Conservation (phyloP, 2,888 invertebrate species). For the Ormia ochracea region DNA sequence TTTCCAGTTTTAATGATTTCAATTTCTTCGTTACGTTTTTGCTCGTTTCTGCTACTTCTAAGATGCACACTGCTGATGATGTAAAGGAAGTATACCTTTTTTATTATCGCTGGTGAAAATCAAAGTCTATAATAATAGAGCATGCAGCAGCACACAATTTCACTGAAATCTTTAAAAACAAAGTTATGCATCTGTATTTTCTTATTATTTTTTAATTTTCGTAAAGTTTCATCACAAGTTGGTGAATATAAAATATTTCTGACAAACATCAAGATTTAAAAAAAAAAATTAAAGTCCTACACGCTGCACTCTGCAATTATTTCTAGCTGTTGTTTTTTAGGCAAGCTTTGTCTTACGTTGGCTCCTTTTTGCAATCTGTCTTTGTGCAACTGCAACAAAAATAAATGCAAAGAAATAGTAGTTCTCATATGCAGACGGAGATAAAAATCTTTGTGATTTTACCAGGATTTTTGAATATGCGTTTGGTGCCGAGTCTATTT, state of each 20-base stretch:
- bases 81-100: neutral
- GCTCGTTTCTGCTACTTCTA: neutral
- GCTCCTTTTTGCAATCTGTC: conserved; percentile 44
- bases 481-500: conserved; percentile 19
- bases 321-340: conserved; percentile 40
- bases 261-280: conserved; percentile 54
- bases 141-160: conserved; percentile 52
- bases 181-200: conserved; percentile 47
- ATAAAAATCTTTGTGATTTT: conserved; percentile 47
- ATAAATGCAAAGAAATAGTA: conserved; percentile 31
- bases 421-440: conserved; percentile 37
- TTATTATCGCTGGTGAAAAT: conserved; percentile 51
- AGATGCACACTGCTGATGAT: conserved; percentile 33
- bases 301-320: conserved; percentile 58
- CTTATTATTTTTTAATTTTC: conserved; percentile 18
- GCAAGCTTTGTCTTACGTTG: neutral
- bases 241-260: conserved; percentile 47
- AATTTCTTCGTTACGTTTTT: conserved; percentile 42
- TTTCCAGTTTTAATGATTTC: conserved; percentile 48
- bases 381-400: conserved; percentile 13
- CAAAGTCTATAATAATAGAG: conserved; percentile 55
- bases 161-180: conserved; percentile 21
- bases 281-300: conserved; percentile 50
- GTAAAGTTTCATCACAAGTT: conserved; percentile 36
- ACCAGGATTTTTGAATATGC: conserved; percentile 56